Base-by-base conservation (phyloP, 2,888 invertebrate genomes). In the Phortica okadai region DNA sequence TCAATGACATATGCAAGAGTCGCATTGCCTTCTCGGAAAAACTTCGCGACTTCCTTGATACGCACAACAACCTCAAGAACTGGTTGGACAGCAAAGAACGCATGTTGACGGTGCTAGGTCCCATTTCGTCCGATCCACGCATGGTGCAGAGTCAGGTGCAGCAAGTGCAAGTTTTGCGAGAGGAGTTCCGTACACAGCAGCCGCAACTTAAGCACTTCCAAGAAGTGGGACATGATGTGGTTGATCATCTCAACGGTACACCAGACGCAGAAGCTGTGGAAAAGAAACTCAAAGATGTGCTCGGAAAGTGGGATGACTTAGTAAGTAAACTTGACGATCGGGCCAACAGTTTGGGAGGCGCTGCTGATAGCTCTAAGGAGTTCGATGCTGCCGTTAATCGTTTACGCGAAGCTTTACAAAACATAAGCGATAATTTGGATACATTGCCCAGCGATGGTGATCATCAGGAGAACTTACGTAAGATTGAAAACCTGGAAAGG, bases 91-190 rank as follows among this genome's bases (percentile, higher is more conserved):
- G 97, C 82, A 99, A 99, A 92, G 98, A 98, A 87, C 95, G 97
- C 84, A 98, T 99, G 98, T 93, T 99, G 92, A 95, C 96, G 0
- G 98, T 98, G 0, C 93, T 99, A 0, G 99, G 99, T 21, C 98
- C 98, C 0, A 98, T 99, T 86, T 98, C 98, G 0, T 97, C 98
- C 0, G 99, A 99, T 91, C 97, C 98, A 0, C 93, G 98, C 75
- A 97, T 98, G 95, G 97, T 98, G 2, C 96, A 97, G 89, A 97
- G 97, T 56, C 99, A 99, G 93, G 96, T 98, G 21, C 97, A 98
- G 89, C 98, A 98, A 93, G 96, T 96, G 2, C 96, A 98, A 93
- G 98, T 99, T 0, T 93, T 99, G 70, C 94, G 98, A 78, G 99
- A 99, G 91, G 99, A 99, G 92, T 96, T 98, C 93, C 94, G 97